Conservation (phyloP, 2,888 invertebrate species). For the Invenusta paracnida region DNA sequence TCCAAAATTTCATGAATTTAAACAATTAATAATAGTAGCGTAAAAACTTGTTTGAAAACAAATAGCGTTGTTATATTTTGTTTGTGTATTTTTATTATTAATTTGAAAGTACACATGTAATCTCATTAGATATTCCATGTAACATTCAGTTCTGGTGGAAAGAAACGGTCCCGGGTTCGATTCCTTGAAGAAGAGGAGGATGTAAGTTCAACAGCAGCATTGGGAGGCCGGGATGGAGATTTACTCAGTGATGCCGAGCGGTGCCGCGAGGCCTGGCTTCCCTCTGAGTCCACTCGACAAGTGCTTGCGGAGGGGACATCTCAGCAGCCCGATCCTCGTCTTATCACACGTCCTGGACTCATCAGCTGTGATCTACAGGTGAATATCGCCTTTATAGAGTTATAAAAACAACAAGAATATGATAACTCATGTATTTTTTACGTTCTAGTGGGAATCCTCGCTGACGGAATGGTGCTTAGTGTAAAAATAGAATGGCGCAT, state of each 20-base stretch:
- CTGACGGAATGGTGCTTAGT: too few species aligned
- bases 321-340: not conserved
- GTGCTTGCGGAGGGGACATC: conserved; percentile 49
- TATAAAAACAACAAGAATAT: too few species aligned
- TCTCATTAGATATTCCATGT: not conserved
- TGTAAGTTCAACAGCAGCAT: not conserved
- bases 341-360: not conserved
- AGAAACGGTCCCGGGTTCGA: not conserved
- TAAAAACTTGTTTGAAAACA: too few species aligned
- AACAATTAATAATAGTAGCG: too few species aligned
- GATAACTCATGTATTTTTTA: too few species aligned
- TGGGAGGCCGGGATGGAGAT: not conserved
- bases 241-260: conserved; percentile 42
- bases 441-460: too few species aligned
- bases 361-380: not conserved
- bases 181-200: not conserved
- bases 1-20: too few species aligned
- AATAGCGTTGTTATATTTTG: too few species aligned
- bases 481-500: too few species aligned
- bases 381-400: too few species aligned
- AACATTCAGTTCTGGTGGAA: not conserved
- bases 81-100: too few species aligned
- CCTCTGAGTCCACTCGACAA: conserved; percentile 71
- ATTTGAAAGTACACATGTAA: too few species aligned
- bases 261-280: conserved; percentile 68